Conservation (phyloP, 2,113 vertebrate species). For the Notarius lentiginosus region DNA sequence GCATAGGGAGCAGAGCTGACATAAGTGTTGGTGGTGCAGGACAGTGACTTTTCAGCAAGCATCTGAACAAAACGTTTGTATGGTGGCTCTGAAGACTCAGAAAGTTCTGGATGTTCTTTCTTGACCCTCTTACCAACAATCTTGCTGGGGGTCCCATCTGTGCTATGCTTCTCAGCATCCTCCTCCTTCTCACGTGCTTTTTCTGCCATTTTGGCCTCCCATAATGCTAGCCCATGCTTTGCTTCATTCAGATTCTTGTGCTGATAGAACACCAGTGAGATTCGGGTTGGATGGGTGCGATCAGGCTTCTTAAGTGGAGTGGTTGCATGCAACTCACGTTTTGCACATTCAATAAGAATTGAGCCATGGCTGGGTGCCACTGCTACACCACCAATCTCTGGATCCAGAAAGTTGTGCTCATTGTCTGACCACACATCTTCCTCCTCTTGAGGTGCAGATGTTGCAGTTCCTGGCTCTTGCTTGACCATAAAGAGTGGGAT, state of each 20-base stretch:
- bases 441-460: slow-evolving; percentile 67
- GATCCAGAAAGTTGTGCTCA: slow-evolving; percentile 94
- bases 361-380: slow-evolving; percentile 94
- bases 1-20: slow-evolving; percentile 92
- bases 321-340: slow-evolving; percentile 93
- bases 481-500: slow-evolving; percentile 64
- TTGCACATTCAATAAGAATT: slow-evolving; percentile 96
- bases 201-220: slow-evolving; percentile 97
- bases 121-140: slow-evolving; percentile 83
- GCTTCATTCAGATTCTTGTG: slow-evolving; percentile 98
- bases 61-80: slow-evolving; percentile 88
- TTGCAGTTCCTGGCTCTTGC: slow-evolving; percentile 60
- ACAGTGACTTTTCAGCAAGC: slow-evolving; percentile 83
- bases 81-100: slow-evolving; percentile 78
- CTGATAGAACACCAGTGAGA: slow-evolving; percentile 98
- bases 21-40: slow-evolving; percentile 90
- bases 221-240: slow-evolving; percentile 90
- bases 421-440: slow-evolving; percentile 96
- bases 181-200: slow-evolving; percentile 94
- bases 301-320: slow-evolving; percentile 91
- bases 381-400: slow-evolving; percentile 94
- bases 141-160: slow-evolving; percentile 86
- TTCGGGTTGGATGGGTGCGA: slow-evolving; percentile 86
- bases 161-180: slow-evolving; percentile 85
- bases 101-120: slow-evolving; percentile 81